Evolutionary conservation across 2,797 vertebrate genomes (phyloP).

Genomic region (Botia almorhae): DNA sequence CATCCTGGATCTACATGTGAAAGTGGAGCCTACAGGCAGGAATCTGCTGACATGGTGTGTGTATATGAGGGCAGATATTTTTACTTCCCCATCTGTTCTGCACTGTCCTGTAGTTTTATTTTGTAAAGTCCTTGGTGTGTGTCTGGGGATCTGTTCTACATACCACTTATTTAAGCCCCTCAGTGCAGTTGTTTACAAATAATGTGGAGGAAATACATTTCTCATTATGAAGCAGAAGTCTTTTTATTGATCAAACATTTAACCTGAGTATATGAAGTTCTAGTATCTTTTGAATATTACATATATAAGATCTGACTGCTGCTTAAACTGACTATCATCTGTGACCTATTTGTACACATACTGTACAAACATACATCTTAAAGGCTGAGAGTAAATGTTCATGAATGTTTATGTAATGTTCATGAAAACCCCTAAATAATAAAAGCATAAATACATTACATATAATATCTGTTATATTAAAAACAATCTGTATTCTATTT

Average conservation of each 20-base stretch:
- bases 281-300: too few species aligned
- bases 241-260: not conserved
- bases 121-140: conserved; percentile 73
- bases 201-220: conserved; percentile 41
- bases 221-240: conserved; percentile 41
- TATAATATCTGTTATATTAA: too few species aligned
- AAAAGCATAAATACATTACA: too few species aligned
- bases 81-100: conserved; percentile 70
- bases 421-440: too few species aligned
- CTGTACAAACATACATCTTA: too few species aligned
- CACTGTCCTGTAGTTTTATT: conserved; percentile 73
- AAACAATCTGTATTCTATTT: too few species aligned
- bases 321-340: not conserved
- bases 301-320: too few species aligned
- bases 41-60: conserved; percentile 63
- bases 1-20: conserved; percentile 14
- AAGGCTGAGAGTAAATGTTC: not conserved
- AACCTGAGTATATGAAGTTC: not conserved
- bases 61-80: conserved; percentile 67
- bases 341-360: not conserved
- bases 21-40: conserved; percentile 56
- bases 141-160: conserved; percentile 78
- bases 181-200: conserved; percentile 44
- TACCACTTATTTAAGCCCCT: conserved; percentile 62
- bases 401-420: too few species aligned